Percentiles rank a stretch among this genome's conserved stretches.
phyloP scores from a whole-genome alignment of 2,113 vertebrate genomes.

The Myotis lucifugus region DNA sequence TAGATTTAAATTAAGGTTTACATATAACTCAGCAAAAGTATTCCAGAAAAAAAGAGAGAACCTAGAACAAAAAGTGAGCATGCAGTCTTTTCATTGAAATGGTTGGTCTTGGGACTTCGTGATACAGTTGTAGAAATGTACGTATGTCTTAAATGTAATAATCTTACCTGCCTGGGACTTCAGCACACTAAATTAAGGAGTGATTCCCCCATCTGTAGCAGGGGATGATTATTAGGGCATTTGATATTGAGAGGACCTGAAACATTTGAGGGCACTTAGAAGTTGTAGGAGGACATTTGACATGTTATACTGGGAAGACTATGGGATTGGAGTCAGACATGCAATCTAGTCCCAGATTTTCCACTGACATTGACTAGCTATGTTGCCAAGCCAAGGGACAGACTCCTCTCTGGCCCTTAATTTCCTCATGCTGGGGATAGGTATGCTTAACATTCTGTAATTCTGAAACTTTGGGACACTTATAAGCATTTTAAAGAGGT shows the following conservation, averaged over 20 bases:
- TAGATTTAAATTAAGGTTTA: constrained; percentile 8
- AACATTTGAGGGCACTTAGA: neutral
- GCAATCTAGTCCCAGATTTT: neutral
- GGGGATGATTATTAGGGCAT: neutral
- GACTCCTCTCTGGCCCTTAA: neutral
- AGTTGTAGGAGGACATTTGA: neutral
- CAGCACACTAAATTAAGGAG: neutral
- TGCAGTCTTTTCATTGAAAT: neutral
- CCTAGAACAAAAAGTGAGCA: neutral
- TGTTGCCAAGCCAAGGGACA: neutral
- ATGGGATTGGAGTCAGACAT: neutral
- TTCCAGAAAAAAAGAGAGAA: neutral
- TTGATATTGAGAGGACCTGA: constrained; percentile 1
- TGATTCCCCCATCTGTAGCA: neutral
- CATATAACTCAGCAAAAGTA: neutral
- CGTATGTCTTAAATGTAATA: neutral
- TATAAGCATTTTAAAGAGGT: constrained; percentile 6
- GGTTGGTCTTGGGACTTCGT: neutral
- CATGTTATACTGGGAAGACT: neutral
- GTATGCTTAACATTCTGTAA: neutral
- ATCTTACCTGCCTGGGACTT: neutral
- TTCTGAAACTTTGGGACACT: neutral
- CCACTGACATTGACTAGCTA: neutral
- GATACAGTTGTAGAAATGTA: neutral
- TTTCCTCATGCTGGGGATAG: neutral